Evolutionary conservation across 2,888 invertebrate species (phyloP).

Genomic region (Epicampocera succincta): DNA sequence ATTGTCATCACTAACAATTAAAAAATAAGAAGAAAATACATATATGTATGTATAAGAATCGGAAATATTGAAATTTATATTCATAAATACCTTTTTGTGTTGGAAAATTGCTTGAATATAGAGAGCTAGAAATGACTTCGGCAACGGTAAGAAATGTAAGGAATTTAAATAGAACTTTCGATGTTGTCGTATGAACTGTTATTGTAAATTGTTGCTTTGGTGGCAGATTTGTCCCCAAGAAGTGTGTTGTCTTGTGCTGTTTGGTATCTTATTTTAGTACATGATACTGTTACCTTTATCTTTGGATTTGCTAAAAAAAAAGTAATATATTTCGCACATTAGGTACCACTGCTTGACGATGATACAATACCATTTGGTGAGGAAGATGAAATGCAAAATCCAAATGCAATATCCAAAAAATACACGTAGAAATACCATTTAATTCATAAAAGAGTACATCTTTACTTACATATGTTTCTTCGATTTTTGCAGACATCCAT

Average conservation of each 20-base stretch:
- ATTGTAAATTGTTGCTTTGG: slow-evolving; percentile 45
- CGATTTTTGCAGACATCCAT: slow-evolving; percentile 88
- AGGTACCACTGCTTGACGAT: slow-evolving; percentile 93
- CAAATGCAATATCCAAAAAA: slow-evolving; percentile 75
- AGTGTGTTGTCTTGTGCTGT: slow-evolving; percentile 23
- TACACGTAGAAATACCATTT: slow-evolving; percentile 79
- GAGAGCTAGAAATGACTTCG: slow-evolving; percentile 76
- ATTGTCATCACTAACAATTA: slow-evolving; percentile 1
- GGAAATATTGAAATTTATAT: slow-evolving; percentile 21
- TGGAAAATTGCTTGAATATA: too few species aligned
- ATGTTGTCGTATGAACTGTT: slow-evolving; percentile 41
- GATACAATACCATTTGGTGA: slow-evolving; percentile 94
- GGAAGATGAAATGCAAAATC: slow-evolving; percentile 85
- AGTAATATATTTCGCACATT: slow-evolving; percentile 76
- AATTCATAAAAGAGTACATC: neutral
- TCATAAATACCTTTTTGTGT: too few species aligned
- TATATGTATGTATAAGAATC: neutral
- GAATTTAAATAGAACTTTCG: slow-evolving; percentile 70
- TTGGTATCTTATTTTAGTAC: slow-evolving; percentile 2
- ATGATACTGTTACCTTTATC: too few species aligned
- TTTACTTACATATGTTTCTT: neutral
- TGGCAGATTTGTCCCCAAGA: slow-evolving; percentile 36
- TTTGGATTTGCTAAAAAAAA: too few species aligned
- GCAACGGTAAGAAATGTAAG: slow-evolving; percentile 82
- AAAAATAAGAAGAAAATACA: too few species aligned